Evolutionary conservation across 2,113 vertebrate species (phyloP), one percentile per base, ranked within the genome.

Genomic region (Arvicanthis niloticus): DNA sequence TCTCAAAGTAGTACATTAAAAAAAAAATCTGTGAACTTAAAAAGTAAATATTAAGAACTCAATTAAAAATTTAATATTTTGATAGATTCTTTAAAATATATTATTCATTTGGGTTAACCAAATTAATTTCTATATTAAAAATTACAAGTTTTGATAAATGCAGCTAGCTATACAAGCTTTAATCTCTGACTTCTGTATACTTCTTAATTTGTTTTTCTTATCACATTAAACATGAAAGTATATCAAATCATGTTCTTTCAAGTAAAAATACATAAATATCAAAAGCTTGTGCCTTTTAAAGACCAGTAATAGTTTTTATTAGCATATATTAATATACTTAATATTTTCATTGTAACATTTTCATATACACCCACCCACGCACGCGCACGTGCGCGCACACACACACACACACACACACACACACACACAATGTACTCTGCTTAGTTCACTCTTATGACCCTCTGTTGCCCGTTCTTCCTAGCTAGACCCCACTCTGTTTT

Each of bases 1-100:
- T 97, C 98, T 99, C 99, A 99, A 99, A 99, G 98, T 98, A 99
- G 97, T 97, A 92, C 77, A 98, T 97, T 98, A 15, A 31, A 42
- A n/a, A 40, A n/a, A 53, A 62, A 26, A 94, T 21, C 60, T 29
- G 70, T 72, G 88, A 82, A 95, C 72, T 86, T 67, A 86, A 84
- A 82, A 84, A 48, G 67, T 86, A 45, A 86, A 67, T 86, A 67
- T 67, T 86, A 86, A 34, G 65, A 67, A 48, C 26, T 67, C 84
- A 86, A 67, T 86, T 86, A 67, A 86, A 84, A 86, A 48, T 85
- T 7, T 48, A 67, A 29, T 68, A 37, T 48, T 85, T 48, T 86
- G 84, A 68, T 45, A 37, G 95, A 91, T 97, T 88, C 62, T 96
- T 97, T 94, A 88, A 97, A 95, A 48, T 97, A 56, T 11, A n/a